Evolutionary conservation across 2,113 vertebrate species (phyloP).

Genomic region (Pongo pygmaeus): DNA sequence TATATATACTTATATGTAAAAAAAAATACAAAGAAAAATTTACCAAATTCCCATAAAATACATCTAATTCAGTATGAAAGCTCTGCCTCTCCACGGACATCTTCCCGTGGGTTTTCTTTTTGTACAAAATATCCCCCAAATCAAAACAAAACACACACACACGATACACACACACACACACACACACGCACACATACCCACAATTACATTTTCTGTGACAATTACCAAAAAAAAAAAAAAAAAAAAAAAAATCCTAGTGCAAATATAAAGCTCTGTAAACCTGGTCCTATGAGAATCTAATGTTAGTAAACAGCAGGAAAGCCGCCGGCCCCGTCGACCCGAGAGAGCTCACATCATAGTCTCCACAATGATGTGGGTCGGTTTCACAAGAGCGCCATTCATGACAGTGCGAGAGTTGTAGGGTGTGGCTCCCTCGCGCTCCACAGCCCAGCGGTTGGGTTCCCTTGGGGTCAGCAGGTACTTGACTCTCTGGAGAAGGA

Average conservation of each 20-base stretch:
- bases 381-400: constrained; percentile 91
- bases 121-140: constrained; percentile 85
- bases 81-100: constrained; percentile 79
- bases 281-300: constrained; percentile 95
- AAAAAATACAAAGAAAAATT: constrained; percentile 80
- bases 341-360: constrained; percentile 98
- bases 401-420: constrained; percentile 83
- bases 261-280: constrained; percentile 95
- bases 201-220: constrained; percentile 88
- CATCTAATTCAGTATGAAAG: constrained; percentile 86
- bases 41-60: constrained; percentile 86
- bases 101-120: constrained; percentile 82
- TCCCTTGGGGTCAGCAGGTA: constrained; percentile 92
- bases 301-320: constrained; percentile 94
- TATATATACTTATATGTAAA: constrained; percentile 55
- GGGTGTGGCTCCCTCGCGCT: constrained; percentile 81
- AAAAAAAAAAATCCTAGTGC: constrained; percentile 88
- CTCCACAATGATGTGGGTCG: constrained; percentile 97
- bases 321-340: constrained; percentile 89
- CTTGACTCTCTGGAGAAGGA: constrained; percentile 91
- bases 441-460: constrained; percentile 87
- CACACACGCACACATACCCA: constrained; percentile 36
- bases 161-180: constrained; percentile 61
- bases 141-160: constrained; percentile 65
- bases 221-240: constrained; percentile 76